Evolutionary conservation across 2,113 vertebrate genomes (phyloP), one percentile per base, ranked within the genome.

Genomic region (Stegastes partitus): DNA sequence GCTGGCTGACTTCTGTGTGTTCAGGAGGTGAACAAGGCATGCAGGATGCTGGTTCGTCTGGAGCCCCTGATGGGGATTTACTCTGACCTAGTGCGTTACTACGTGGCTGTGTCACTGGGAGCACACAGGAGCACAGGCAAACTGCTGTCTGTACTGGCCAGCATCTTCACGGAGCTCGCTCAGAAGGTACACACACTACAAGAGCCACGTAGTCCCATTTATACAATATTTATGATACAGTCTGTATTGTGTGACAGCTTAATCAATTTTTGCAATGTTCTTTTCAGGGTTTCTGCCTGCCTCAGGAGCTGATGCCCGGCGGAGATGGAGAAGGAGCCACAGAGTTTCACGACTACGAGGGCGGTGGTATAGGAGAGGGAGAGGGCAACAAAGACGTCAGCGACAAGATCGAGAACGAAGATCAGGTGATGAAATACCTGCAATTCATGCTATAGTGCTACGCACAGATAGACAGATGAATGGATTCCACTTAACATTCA

Each of bases 321-420:
- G 94, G 95, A 70, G 94, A 95, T 4, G 96, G 95, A 68, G 96
- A 99, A 18, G 97, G 97, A 62, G 94, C 96, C 67, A 96, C 95
- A 4, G 91, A 99, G 63, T 99, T 99, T 67, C 97, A 97, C 44
- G 96, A 99, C 87, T 97, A 97, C 0, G 97, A 99, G 57, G 97
- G 96, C 0, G 97, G 97, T 14, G 98, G 98, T 4, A 96, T 99
- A 25, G 98, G 98, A 84, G 97, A 99, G 78, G 98, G 98, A 1
- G 96, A 99, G 77, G 98, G 98, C 71, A 81, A 81, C 84, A 99
- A 98, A 88, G 98, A 99, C 39, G 95, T 99, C 90, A 99, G 98
- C 8, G 95, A 99, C 89, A 96, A 96, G 93, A 98, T 99, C 69
- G 97, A 99, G 91, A 97, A 95, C 23, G 98, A 99, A 93, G 98